phyloP scores from a whole-genome alignment of 2,888 invertebrate genomes.

The Cancer borealis region DNA sequence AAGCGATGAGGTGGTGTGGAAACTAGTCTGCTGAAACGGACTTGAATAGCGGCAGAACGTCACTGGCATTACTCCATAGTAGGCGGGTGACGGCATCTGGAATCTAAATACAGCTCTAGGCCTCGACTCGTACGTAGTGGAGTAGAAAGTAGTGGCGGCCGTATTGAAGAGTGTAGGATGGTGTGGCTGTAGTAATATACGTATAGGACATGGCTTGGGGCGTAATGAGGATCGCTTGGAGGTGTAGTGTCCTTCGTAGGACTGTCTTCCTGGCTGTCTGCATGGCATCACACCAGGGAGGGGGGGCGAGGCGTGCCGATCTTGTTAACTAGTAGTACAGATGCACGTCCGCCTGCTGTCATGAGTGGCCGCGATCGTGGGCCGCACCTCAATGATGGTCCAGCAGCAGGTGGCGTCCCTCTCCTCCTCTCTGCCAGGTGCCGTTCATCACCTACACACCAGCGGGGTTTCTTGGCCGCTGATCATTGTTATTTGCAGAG shows the following conservation, averaged over 20 bases:
- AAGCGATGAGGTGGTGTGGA: not conserved
- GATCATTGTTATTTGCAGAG: not conserved
- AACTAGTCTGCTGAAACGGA: not conserved
- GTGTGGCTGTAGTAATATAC: not conserved
- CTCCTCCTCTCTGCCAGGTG: not conserved
- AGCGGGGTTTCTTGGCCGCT: not conserved
- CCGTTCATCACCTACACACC: not conserved
- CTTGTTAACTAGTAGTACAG: not conserved
- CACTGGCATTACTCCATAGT: not conserved
- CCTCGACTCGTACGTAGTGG: not conserved
- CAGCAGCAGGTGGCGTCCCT: slow-evolving; percentile 1
- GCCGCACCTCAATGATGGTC: not conserved
- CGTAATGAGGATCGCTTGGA: not conserved
- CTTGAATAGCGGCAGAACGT: not conserved
- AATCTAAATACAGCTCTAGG: not conserved
- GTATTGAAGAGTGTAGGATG: not conserved
- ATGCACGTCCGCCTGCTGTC: not conserved
- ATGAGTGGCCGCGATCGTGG: not conserved
- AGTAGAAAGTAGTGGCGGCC: not conserved
- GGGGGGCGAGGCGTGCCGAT: not conserved
- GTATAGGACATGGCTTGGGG: not conserved
- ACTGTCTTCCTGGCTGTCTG: not conserved
- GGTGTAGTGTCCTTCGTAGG: not conserved
- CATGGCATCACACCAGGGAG: not conserved
- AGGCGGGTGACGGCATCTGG: not conserved